These are phyloP conservation scores for Phenganax marumi DNA, from an alignment of 92 coral and sea anemone genomes.

Conservation along the genomic window DNA sequence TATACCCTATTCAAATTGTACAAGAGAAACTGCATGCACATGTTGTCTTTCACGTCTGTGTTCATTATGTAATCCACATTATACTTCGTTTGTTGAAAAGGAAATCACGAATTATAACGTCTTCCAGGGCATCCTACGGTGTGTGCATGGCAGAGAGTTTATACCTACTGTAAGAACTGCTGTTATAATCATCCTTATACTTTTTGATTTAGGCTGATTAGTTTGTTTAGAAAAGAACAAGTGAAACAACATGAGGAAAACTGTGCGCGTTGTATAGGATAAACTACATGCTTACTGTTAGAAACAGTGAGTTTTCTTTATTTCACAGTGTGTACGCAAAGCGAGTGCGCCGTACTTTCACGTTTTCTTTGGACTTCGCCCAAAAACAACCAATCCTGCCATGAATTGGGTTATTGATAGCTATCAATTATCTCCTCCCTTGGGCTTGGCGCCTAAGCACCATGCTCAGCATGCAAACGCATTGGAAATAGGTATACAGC, in stretches of 20 bases:
- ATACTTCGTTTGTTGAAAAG: too few relatives aligned
- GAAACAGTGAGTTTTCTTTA: not conserved
- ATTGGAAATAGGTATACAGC: not conserved
- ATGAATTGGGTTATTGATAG: not conserved
- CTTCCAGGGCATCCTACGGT: too few relatives aligned
- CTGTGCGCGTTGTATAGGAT: not conserved
- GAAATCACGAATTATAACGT: too few relatives aligned
- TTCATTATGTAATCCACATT: too few relatives aligned
- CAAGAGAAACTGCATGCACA: too few relatives aligned
- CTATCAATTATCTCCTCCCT: not conserved
- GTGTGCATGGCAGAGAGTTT: too few relatives aligned
- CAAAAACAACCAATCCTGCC: not conserved
- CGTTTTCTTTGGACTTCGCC: slow-evolving; percentile 1
- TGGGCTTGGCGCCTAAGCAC: not conserved
- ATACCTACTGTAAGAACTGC: too few relatives aligned
- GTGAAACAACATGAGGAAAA: not conserved
- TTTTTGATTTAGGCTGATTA: too few relatives aligned
- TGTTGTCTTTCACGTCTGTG: too few relatives aligned
- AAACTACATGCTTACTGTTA: not conserved
- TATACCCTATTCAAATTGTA: too few relatives aligned
- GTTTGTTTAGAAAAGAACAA: not conserved
- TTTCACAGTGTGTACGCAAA: not conserved
- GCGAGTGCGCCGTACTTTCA: not conserved
- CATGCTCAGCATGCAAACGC: not conserved
- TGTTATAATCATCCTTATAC: too few relatives aligned